These are phyloP conservation scores for Diarsia rubi DNA, from an alignment of 2,888 invertebrate species.

Conservation along the genomic window DNA sequence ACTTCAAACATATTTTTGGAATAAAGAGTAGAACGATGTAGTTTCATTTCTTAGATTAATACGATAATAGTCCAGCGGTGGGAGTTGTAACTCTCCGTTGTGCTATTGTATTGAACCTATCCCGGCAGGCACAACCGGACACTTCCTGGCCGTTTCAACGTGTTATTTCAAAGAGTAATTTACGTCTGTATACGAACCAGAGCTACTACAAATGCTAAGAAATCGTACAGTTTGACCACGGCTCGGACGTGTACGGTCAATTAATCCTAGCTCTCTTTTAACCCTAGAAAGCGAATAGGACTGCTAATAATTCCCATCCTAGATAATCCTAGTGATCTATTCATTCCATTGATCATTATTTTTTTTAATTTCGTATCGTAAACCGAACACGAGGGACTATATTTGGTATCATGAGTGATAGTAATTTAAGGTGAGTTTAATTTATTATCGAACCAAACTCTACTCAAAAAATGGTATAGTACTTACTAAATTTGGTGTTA, in stretches of 20 bases:
- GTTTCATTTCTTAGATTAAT: conserved; percentile 40
- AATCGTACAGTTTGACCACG: neutral
- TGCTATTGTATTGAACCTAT: neutral
- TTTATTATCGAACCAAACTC: neutral
- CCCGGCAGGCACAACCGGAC: neutral
- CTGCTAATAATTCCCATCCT: conserved; percentile 1
- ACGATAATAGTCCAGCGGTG: conserved; percentile 21
- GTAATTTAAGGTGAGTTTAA: conserved; percentile 23
- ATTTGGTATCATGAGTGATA: conserved; percentile 36
- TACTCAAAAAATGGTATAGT: conserved; percentile 18
- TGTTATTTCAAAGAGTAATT: conserved; percentile 2
- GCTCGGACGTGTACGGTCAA: conserved; percentile 4
- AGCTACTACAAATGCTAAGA: conserved; percentile 7
- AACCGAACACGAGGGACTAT: conserved; percentile 8
- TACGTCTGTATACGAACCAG: neutral
- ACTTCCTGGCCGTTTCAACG: neutral
- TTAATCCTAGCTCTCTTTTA: neutral
- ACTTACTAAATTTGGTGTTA: conserved; percentile 1
- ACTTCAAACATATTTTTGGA: neutral
- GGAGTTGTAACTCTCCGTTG: conserved; percentile 3
- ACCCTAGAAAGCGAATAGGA: neutral
- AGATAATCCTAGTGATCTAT: conserved; percentile 6
- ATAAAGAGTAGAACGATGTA: conserved; percentile 32
- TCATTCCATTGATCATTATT: neutral
- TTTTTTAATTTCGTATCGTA: conserved; percentile 2